phyloP scores from a whole-genome alignment of 2,888 invertebrate species.

The Macroteleia sp. region DNA sequence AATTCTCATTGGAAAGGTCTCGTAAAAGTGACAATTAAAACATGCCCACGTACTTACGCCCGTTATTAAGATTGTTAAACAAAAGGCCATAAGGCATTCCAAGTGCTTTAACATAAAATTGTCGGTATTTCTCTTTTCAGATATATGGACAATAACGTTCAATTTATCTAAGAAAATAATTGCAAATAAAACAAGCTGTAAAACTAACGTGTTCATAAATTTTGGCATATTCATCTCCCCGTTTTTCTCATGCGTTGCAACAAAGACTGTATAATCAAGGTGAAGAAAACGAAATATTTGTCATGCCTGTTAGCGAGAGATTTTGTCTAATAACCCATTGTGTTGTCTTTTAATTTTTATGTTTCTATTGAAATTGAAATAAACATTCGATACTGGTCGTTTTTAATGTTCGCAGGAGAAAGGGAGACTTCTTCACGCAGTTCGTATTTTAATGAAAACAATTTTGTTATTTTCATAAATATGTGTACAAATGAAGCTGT shows the following conservation, averaged over 20 bases:
- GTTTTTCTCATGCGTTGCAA: not conserved
- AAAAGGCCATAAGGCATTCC: conserved; percentile 38
- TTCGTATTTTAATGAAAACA: too few relatives aligned
- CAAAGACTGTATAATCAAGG: not conserved
- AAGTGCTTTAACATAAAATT: conserved; percentile 15
- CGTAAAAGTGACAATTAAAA: conserved; percentile 51
- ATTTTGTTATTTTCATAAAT: conserved; percentile 59
- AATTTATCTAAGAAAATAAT: conserved; percentile 36
- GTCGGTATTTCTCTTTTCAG: conserved; percentile 28
- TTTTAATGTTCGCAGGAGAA: too few relatives aligned
- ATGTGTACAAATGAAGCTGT: conserved; percentile 38
- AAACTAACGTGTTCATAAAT: conserved; percentile 42
- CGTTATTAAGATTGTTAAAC: conserved; percentile 34
- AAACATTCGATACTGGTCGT: too few relatives aligned
- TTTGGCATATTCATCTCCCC: not conserved
- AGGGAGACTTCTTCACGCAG: too few relatives aligned
- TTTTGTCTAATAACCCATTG: too few relatives aligned
- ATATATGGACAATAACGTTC: conserved; percentile 44
- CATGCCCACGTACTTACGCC: conserved; percentile 19
- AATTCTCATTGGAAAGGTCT: conserved; percentile 18
- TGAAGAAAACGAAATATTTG: too few relatives aligned
- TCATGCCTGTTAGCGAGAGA: too few relatives aligned
- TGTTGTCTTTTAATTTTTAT: too few relatives aligned
- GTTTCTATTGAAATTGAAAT: too few relatives aligned
- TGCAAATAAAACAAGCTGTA: conserved; percentile 41